A percentile compares a stretch with the other conserved stretches of the same genome.
Conservation (phyloP, 2,888 invertebrate genomes). For the Pandemis cinnamomeana region DNA sequence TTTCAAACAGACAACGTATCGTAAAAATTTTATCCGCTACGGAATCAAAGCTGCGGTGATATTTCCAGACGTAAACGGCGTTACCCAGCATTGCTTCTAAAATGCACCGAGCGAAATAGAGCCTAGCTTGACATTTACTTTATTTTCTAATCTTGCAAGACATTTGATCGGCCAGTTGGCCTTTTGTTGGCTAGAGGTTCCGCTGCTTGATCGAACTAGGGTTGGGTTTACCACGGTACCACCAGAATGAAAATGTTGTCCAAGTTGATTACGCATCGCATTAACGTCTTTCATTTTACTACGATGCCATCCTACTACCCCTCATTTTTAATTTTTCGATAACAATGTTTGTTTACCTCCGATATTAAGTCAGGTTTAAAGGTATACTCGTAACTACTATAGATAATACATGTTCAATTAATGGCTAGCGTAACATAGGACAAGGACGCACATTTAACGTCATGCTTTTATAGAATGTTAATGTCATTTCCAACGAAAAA, state of each 20-base stretch:
- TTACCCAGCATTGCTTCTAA: not conserved
- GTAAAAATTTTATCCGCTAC: not conserved
- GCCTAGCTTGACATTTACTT: not conserved
- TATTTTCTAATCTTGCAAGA: not conserved
- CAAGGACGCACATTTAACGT: too few species aligned
- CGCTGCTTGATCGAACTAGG: not conserved
- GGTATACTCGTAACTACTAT: too few species aligned
- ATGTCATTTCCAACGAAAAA: too few species aligned
- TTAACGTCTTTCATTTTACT: too few species aligned
- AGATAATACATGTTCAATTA: too few species aligned
- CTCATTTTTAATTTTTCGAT: too few species aligned
- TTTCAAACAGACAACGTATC: not conserved
- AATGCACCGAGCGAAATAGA: not conserved
- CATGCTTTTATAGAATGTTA: too few species aligned
- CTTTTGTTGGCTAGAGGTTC: not conserved
- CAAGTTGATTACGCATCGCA: not conserved
- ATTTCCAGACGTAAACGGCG: not conserved
- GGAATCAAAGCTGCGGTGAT: not conserved
- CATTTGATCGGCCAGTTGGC: not conserved
- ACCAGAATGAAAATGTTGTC: not conserved
- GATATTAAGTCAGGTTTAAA: too few species aligned
- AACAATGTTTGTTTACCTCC: too few species aligned
- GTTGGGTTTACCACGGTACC: not conserved
- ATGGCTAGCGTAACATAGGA: too few species aligned
- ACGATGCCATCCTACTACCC: too few species aligned